Evolutionary conservation across 2,113 vertebrate species (phyloP), one percentile per base, ranked within the genome.

Genomic region (Notechis scutatus): DNA sequence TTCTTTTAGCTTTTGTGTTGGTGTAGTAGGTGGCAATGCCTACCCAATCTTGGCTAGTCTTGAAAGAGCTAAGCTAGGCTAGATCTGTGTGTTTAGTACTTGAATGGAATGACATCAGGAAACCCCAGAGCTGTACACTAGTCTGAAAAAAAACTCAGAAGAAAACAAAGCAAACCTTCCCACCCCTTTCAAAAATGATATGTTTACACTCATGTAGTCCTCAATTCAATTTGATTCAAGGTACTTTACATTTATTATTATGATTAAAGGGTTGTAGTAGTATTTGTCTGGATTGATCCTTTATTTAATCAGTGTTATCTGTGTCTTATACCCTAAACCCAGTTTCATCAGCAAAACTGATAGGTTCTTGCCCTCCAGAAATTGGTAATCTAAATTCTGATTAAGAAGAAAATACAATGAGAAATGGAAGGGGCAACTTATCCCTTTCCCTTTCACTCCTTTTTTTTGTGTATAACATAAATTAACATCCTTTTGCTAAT

Each of bases 401-500:
- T 50, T 54, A 47, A 47, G 11, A 4, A 4, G 34, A 50, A 14
- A 88, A 85, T 23, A 15, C 42, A 54, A 69, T 34, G 8, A 24
- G 11, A 26, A 20, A 34, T 9, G 26, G 20, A 4, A 88, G 15
- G 15, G 47, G 14, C 14, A 2, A 26, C 1, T 54, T 34, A n/a
- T 45, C 18, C 5, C 29, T 86, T 24, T 50, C 23, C 15, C 21
- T 85, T 34, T 56, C 91, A n/a, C 42, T 47, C 23, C 10, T 29
- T 88, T 94, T 88, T 94, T 88, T 23, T 39, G 92, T 93, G 50
- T 91, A 5, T 93, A 54, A 91, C 91, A 92, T 52, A 95, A 87
- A 93, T 85, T 90, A 87, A 0, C 4, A 94, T 94, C 94, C 92
- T 96, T 97, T 96, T 96, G 23, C 61, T 96, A 95, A 95, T 91